Base-by-base conservation (phyloP, 2,797 vertebrate species). In the Poecilia gillii region DNA sequence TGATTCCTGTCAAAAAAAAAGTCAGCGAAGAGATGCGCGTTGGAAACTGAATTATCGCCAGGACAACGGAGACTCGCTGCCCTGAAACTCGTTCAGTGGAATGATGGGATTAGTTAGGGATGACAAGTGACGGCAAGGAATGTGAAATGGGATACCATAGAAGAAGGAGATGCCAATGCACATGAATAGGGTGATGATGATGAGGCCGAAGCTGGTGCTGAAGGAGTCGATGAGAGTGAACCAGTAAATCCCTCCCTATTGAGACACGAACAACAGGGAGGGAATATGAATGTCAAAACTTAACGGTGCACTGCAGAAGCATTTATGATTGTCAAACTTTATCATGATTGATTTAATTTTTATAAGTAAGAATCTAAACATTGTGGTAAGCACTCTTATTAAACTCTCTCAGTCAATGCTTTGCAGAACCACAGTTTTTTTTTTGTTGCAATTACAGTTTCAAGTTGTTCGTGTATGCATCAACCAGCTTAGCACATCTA, bases 101-200 rank as follows among this genome's bases (percentile, higher is more conserved):
- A 72, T 64, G 46, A 73, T 14, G 39, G 43, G 39, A 16, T 72
- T 39, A 36, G 47, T 41, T 62, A 5, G n/a, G 53, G 72, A 33
- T 78, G 47, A 36, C 23, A 79, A 71, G 72, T 72, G 74, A 80
- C 23, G 78, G 72, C 83, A 46, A 70, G 49, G 53, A 36, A 68
- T 83, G 85, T 86, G 72, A 78, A 62, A 80, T 86, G 78, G 47
- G 33, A 80, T 93, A 97, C 96, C 96, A 87, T 97, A 97, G 84
- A 96, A 96, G 93, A 97, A 97, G 88, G 96, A 96, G 83, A 97
- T 96, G 91, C 96, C 96, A 62, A 97, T 84, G 88, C 96, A 97
- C 96, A 97, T 97, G 95, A 97, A 97, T 84, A 97, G 92, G 82
- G 96, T 92, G 93, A 97, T 96, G 94, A 97, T 96, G 94, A 97